Percentiles rank a stretch among this genome's conserved stretches.
Evolutionary conservation across 2,888 invertebrate genomes (phyloP).

Genomic region (Biston betularia): DNA sequence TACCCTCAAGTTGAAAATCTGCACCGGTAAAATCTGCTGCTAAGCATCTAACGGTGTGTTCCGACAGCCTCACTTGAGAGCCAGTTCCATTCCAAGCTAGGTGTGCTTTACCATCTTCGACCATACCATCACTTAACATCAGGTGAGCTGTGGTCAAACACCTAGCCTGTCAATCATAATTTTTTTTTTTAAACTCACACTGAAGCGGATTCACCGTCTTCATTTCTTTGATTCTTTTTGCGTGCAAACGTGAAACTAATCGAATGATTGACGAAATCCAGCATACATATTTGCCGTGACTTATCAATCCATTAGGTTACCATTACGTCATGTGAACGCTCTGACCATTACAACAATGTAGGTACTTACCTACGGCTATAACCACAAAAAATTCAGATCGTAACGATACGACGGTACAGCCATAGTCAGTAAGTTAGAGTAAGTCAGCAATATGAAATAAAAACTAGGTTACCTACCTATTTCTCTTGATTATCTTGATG

Average conservation of each 20-base stretch:
- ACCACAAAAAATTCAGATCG: not conserved
- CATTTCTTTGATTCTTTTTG: constrained; percentile 7
- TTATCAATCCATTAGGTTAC: constrained; percentile 19
- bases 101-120: no score
- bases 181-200: no score
- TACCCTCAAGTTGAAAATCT: no score
- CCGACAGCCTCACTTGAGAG: no score
- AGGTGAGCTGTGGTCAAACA: no score
- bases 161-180: no score
- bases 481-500: constrained; percentile 1
- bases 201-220: not conserved
- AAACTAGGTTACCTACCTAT: not conserved
- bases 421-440: not conserved
- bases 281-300: constrained; percentile 21
- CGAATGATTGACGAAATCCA: constrained; percentile 18
- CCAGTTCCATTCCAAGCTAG: no score
- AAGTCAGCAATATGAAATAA: no score
- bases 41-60: no score
- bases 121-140: no score
- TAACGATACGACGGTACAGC: not conserved
- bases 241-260: constrained; percentile 18
- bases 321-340: constrained; percentile 27
- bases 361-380: not conserved
- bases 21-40: no score
- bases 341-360: not conserved